Evolutionary conservation across 2,797 vertebrate species (phyloP).

Genomic region (Loris lydekkerianus): DNA sequence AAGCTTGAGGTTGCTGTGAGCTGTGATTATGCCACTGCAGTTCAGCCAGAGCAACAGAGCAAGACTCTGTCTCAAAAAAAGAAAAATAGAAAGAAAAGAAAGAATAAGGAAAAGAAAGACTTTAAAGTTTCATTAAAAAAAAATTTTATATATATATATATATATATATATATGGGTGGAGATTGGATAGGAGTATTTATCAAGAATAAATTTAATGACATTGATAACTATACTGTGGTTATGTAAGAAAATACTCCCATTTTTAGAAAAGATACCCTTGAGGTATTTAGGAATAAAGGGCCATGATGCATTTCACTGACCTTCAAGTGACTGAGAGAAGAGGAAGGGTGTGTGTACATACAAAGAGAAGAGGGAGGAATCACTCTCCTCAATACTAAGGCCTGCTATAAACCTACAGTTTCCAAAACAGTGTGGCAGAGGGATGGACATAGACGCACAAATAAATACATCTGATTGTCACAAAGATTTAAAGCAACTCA

Average conservation of each 20-base stretch:
- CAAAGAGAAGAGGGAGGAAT: neutral
- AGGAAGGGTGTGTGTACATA: neutral
- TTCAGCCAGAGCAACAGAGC: neutral
- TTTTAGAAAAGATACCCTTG: neutral
- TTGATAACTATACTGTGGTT: neutral
- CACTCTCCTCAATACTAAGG: neutral
- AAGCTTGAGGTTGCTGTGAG: neutral
- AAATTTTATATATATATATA: no score
- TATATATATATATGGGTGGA: neutral
- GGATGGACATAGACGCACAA: neutral
- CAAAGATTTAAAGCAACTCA: neutral
- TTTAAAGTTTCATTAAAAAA: neutral
- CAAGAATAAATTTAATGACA: constrained; percentile 1
- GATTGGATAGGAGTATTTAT: neutral
- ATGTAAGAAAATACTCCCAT: neutral
- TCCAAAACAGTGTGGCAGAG: neutral
- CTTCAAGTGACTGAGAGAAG: neutral
- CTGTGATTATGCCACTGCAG: neutral
- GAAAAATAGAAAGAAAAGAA: neutral
- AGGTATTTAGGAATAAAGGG: constrained; percentile 7
- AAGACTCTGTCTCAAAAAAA: neutral
- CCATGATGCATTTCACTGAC: neutral
- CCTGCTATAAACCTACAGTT: neutral
- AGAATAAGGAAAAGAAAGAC: no score
- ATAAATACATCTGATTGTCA: neutral